phyloP scores from a whole-genome alignment of 2,113 vertebrate genomes.

The Xiphophorus hellerii region DNA sequence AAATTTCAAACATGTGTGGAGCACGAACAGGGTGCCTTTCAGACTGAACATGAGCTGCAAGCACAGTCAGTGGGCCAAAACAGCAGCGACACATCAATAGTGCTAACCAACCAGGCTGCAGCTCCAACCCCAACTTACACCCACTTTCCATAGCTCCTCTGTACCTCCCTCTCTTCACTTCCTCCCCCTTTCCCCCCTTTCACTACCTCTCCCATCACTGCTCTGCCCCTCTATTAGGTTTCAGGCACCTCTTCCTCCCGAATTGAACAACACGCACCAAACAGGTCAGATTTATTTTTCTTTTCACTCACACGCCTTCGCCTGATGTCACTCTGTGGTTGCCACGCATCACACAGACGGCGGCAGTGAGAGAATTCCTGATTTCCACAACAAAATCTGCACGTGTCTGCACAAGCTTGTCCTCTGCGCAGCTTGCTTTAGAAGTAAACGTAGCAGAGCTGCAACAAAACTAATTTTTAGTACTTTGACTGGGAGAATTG shows the following conservation, averaged over 20 bases:
- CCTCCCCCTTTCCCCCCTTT: constrained; percentile 21
- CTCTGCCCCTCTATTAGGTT: constrained; percentile 69
- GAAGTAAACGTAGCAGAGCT: not conserved
- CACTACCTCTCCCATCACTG: constrained; percentile 51
- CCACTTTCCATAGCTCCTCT: constrained; percentile 61
- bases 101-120: constrained; percentile 56
- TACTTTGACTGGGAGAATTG: not conserved
- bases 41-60: constrained; percentile 20
- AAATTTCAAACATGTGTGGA: constrained; percentile 38
- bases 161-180: constrained; percentile 43
- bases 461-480: not conserved
- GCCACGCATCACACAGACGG: constrained; percentile 27
- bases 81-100: constrained; percentile 41
- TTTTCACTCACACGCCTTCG: constrained; percentile 49
- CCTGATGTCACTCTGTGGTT: constrained; percentile 23
- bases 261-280: constrained; percentile 72
- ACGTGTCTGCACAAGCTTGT: constrained; percentile 11
- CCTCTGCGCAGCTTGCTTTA: constrained; percentile 6
- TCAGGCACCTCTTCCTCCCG: constrained; percentile 70
- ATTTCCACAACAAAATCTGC: constrained; percentile 19
- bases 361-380: constrained; percentile 1
- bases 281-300: constrained; percentile 78
- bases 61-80: constrained; percentile 21
- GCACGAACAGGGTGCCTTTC: constrained; percentile 27
- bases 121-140: constrained; percentile 51